Evolutionary conservation across 2,888 invertebrate species (phyloP), one percentile per base, ranked within the genome.

Genomic region (Mechanitis mazaeus): DNA sequence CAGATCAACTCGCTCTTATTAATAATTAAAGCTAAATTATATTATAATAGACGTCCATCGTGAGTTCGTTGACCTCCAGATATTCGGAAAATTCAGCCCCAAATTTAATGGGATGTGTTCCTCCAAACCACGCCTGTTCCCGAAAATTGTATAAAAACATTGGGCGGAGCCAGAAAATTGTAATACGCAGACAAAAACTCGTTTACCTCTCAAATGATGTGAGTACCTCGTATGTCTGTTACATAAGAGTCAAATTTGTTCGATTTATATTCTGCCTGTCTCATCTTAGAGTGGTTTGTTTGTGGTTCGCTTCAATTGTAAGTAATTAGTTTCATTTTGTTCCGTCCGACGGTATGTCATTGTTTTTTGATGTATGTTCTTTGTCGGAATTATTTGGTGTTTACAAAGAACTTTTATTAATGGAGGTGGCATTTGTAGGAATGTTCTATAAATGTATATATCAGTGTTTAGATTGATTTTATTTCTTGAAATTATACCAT

Each of bases 281-380:
- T 38, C 35, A n/a, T 38, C 28, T 33, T n/a, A 3, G 3, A 38
- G 33, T 60, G 31, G 11, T 55, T 54, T 38, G 31, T 42, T 42
- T 68, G 67, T 55, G 62, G 67, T 69, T 65, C 58, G 45, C 55
- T 56, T 63, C 74, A 72, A 75, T 73, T 72, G 72, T 69, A 70
- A 72, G 75, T 79, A 78, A 79, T 79, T 78, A 79, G 75, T 69
- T 72, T 72, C 74, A 78, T 79, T 80, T 79, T 73, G 76, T 72
- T 71, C 67, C 62, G 71, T 71, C 70, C 65, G 69, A 70, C 63
- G 77, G 78, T 73, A 77, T 79, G 72, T 72, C 60, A 60, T 64
- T 54, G 69, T 77, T 78, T 77, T 80, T 80, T 72, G 68, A 71
- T 69, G 74, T 64, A 72, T 73, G 68, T 71, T 71, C 68, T 66